Evolutionary conservation across 2,888 invertebrate species (phyloP), one percentile per base, ranked within the genome.

Genomic region (Netelia inedita): DNA sequence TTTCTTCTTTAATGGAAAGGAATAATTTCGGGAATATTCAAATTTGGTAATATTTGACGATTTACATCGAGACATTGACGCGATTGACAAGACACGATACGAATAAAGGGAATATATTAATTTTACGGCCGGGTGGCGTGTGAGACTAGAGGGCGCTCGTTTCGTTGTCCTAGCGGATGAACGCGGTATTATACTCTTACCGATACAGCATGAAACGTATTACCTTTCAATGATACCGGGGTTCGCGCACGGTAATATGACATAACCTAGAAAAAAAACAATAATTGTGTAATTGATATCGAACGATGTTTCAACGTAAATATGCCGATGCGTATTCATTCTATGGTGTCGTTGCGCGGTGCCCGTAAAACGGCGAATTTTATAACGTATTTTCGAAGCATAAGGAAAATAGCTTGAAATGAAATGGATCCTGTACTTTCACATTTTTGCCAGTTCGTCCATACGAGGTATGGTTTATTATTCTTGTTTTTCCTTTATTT

Each of bases 121-220:
- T 57, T 41, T 68, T 19, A 11, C 50, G 65, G 14, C 53, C 5
- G 5, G 5, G 5, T 28, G 28, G n/a, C 16, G 21, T 10, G 2
- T 19, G 19, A 35, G 53, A 16, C 43, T 1, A 9, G 9, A 19
- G 57, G 8, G 9, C 43, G 28, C n/a, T 14, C 61, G 9, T 28
- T 69, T 61, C 28, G 46, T 57, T 16, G 11, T 1, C 9, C 9
- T 55, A 61, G 11, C 23, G 23, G 21, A 50, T 50, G 59, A 72
- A 46, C n/a, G 14, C 28, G 23, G 59, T 68, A 21, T 9, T 63
- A 57, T 59, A 50, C 55, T 28, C 57, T 28, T 10, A 0, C 59
- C 3, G 35, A 14, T 21, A 3, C 14, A 41, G 59, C 50, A 53
- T 50, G 57, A 72, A 76, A 76, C 21, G 59, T 16, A 50, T 65